Conservation (phyloP, 1,140 invertebrate species). For the Andrena cerasifolii region DNA sequence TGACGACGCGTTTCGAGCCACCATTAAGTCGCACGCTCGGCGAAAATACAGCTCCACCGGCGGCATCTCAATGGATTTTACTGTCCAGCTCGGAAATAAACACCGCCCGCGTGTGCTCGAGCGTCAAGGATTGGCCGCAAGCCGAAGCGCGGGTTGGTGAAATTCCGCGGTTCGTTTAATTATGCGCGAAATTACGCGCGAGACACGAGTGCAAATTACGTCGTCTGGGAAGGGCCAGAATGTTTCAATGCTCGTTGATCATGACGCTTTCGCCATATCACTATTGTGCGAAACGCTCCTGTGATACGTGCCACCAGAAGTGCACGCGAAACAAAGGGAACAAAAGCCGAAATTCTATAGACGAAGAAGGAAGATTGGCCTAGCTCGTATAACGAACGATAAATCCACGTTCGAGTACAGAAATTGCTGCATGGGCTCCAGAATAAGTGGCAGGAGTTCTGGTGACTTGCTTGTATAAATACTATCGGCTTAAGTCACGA, state of each 20-base stretch:
- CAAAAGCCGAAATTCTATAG: too few relatives aligned
- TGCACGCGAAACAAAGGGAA: too few relatives aligned
- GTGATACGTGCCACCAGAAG: too few relatives aligned
- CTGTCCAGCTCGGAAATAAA: conserved; percentile 30
- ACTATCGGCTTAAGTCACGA: conserved; percentile 56
- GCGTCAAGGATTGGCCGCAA: background rate
- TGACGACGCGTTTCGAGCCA: conserved; percentile 1
- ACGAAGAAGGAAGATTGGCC: background rate
- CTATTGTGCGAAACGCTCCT: too few relatives aligned
- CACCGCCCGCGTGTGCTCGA: background rate
- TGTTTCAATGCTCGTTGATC: background rate
- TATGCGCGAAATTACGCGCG: conserved; percentile 1
- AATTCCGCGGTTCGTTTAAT: conserved; percentile 31
- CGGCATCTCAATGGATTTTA: background rate
- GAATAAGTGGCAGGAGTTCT: conserved; percentile 41
- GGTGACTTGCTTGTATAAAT: conserved; percentile 60
- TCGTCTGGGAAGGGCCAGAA: background rate
- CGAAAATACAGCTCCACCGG: conserved; percentile 24
- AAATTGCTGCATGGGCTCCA: background rate
- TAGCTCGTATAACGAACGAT: conserved; percentile 10
- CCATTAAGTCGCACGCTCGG: conserved; percentile 30
- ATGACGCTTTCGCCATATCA: too few relatives aligned
- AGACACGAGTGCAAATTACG: conserved; percentile 11
- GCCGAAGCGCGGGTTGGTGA: background rate
- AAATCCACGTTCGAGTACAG: background rate